A percentile compares a stretch with the other conserved stretches of the same genome.
phyloP scores from a whole-genome alignment of 2,113 vertebrate genomes.

The Struthio camelus region DNA sequence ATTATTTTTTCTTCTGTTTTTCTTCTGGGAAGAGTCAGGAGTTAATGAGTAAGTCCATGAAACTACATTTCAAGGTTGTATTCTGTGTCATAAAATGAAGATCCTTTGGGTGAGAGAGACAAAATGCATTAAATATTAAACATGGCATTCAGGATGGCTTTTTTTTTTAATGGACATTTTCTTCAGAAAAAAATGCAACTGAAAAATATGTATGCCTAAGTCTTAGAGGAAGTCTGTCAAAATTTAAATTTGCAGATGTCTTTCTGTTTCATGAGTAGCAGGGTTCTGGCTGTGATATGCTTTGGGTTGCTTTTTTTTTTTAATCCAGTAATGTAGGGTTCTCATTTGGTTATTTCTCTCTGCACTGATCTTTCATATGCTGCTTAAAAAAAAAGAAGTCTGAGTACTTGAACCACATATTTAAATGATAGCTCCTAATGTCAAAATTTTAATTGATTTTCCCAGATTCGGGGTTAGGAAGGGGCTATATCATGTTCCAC shows the following conservation, averaged over 20 bases:
- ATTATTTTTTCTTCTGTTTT: neutral
- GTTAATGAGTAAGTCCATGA: neutral
- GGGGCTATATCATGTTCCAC: slow-evolving; percentile 73
- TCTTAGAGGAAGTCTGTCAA: neutral
- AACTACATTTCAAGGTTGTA: slow-evolving; percentile 11
- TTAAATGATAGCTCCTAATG: slow-evolving; percentile 65
- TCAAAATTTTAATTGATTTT: slow-evolving; percentile 75
- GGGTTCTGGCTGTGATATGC: neutral
- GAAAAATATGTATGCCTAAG: neutral
- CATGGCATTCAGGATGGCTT: neutral
- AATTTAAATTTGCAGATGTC: neutral
- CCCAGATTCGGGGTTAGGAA: slow-evolving; percentile 65
- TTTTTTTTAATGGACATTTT: neutral
- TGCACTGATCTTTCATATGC: neutral
- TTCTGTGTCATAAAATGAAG: slow-evolving; percentile 15
- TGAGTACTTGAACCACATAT: slow-evolving; percentile 48
- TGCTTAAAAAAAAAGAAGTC: slow-evolving; percentile 1
- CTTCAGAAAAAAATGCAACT: slow-evolving; percentile 4
- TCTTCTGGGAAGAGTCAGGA: neutral
- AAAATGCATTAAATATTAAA: slow-evolving; percentile 1
- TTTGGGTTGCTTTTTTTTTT: neutral
- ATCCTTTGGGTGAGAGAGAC: neutral
- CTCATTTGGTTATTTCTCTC: slow-evolving; percentile 25
- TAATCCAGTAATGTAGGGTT: neutral
- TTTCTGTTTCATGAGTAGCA: neutral